These are phyloP conservation scores for Morpho deidamia DNA, from an alignment of 2,888 invertebrate species.

Conservation along the genomic window DNA sequence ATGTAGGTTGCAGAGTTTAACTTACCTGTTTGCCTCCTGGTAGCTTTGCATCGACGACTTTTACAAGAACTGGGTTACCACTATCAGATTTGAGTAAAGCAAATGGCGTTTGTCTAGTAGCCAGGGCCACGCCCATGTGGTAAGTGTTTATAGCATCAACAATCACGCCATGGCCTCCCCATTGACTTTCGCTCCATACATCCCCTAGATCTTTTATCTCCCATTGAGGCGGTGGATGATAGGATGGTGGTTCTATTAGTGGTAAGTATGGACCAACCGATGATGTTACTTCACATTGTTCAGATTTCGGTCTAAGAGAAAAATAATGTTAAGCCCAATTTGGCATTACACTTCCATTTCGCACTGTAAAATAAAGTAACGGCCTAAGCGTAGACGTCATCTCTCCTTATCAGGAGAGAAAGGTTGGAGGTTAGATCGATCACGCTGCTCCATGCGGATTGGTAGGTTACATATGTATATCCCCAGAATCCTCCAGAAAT, in stretches of 20 bases:
- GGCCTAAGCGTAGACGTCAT: too few relatives aligned
- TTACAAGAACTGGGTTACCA: constrained; percentile 83
- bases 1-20: not conserved
- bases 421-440: too few relatives aligned
- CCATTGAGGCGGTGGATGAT: constrained; percentile 35
- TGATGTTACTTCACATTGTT: constrained; percentile 62
- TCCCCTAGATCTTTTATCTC: constrained; percentile 34
- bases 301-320: constrained; percentile 20
- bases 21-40: constrained; percentile 70
- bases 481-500: too few relatives aligned
- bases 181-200: constrained; percentile 35
- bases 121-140: constrained; percentile 82
- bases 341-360: too few relatives aligned
- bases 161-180: constrained; percentile 72
- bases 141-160: constrained; percentile 85
- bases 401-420: too few relatives aligned
- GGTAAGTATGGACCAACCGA: constrained; percentile 55
- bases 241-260: constrained; percentile 28
- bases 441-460: too few relatives aligned
- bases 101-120: constrained; percentile 82
- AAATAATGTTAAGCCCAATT: too few relatives aligned
- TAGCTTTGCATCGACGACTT: constrained; percentile 77
- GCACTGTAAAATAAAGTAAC: too few relatives aligned
- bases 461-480: too few relatives aligned
- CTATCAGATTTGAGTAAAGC: constrained; percentile 83